Percentiles rank a stretch among this genome's conserved stretches.
Evolutionary conservation across 2,888 invertebrate species (phyloP).

Genomic region (Drosophila engyochracea): DNA sequence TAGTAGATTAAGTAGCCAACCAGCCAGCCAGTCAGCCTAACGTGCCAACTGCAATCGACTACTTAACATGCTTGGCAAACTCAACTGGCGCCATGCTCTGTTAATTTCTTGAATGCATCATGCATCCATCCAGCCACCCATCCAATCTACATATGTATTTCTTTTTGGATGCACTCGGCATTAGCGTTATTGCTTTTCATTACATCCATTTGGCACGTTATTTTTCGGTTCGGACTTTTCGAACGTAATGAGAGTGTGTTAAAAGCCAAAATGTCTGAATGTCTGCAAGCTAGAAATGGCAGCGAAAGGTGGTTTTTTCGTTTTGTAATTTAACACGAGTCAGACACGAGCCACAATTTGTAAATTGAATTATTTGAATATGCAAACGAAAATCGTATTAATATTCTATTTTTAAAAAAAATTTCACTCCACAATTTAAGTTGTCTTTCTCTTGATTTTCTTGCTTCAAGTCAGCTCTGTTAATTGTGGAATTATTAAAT

Average conservation of each 20-base stretch:
- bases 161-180: conserved; percentile 55
- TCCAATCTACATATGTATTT: conserved; percentile 12
- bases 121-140: conserved; percentile 31
- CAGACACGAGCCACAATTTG: background rate
- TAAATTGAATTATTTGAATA: background rate
- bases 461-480: background rate
- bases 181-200: conserved; percentile 51
- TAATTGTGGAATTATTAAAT: background rate
- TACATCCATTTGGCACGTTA: conserved; percentile 65
- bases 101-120: conserved; percentile 62
- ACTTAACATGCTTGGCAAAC: conserved; percentile 60
- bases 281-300: conserved; percentile 24
- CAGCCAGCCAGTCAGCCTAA: conserved; percentile 31
- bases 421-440: background rate
- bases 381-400: background rate
- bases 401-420: background rate
- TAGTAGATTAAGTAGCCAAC: conserved; percentile 3
- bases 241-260: conserved; percentile 64
- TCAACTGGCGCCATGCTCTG: conserved; percentile 62
- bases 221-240: conserved; percentile 65
- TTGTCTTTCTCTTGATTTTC: background rate
- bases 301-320: background rate
- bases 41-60: conserved; percentile 48
- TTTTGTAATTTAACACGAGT: background rate
- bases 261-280: conserved; percentile 27